Base-by-base conservation (phyloP, 2,113 vertebrate genomes). In the Microtus oregoni region DNA sequence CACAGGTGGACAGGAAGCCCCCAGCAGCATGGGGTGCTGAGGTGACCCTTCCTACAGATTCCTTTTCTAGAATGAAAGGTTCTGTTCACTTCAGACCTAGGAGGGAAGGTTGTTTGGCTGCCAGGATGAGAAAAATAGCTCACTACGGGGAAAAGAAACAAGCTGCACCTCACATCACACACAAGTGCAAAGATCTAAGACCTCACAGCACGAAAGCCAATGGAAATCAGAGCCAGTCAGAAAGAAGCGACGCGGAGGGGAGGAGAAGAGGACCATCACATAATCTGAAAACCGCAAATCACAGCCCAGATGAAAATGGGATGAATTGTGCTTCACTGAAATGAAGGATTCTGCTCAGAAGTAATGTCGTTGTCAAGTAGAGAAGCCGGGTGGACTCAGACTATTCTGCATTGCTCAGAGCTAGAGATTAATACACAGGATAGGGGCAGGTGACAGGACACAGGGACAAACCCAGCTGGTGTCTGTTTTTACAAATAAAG, bases 261-360 rank as follows among this genome's bases (percentile, higher is more conserved):
- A 4, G 1, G 6, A 61, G 1, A 30, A 61, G 1, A 30, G 1
- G 3, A 61, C 28, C 47, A 52, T 52, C 70, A 50, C 55, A 15
- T 44, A 65, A 58, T 35, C 61, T 38, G 4, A n/a, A 79, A 77
- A 11, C 30, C 50, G n/a, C 32, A 82, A 38, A 13, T 12, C 65
- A 73, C 41, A 83, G 17, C 35, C 61, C 68, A 26, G 73, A 24
- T 26, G 15, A 89, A 73, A 83, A 93, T 0, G 5, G 12, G 44
- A 22, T 91, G 12, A 79, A 86, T 38, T 35, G 47, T 10, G 35
- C 63, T 24, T 30, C 3, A 61, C 7, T 58, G 41, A 94, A 95
- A 86, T 72, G 50, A 92, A 91, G 73, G n/a, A 86, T 83, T 92
- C 90, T 68, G 38, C 79, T 93, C 1, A 13, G 67, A 91, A 85